Conservation (phyloP, 2,113 vertebrate genomes). For the Nannospalax galili region DNA sequence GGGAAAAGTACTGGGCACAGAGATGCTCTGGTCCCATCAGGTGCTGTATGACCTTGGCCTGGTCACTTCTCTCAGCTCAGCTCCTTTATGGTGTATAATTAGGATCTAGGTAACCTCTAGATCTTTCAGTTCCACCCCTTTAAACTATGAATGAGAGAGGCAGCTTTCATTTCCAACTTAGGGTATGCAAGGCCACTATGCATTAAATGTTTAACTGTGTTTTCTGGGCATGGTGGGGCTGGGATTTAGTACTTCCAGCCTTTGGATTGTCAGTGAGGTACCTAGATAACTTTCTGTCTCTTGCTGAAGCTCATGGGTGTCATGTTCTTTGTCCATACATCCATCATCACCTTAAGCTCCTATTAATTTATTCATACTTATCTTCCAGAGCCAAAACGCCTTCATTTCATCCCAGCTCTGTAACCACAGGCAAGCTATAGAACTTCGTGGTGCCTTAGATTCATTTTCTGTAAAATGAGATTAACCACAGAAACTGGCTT, state of each 20-base stretch:
- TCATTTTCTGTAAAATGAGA: background rate
- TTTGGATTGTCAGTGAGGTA: background rate
- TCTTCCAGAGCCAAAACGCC: background rate
- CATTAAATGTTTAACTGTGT: background rate
- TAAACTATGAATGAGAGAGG: background rate
- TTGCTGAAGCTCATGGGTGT: background rate
- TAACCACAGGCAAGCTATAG: background rate
- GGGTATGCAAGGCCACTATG: background rate
- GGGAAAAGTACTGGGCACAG: background rate
- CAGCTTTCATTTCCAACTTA: background rate
- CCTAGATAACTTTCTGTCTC: background rate
- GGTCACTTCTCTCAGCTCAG: background rate
- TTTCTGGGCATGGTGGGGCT: background rate
- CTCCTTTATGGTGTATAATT: background rate
- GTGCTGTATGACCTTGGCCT: accelerated
- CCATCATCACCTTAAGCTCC: background rate
- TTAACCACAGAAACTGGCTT: background rate
- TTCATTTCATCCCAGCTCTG: background rate
- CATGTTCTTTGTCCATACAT: background rate
- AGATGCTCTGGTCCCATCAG: background rate
- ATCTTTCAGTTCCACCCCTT: background rate
- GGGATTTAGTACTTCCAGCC: background rate
- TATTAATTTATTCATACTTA: background rate
- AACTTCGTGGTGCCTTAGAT: background rate
- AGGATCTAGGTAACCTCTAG: background rate